phyloP scores from a whole-genome alignment of 2,888 invertebrate species.

The Polylopha cassiicola region DNA sequence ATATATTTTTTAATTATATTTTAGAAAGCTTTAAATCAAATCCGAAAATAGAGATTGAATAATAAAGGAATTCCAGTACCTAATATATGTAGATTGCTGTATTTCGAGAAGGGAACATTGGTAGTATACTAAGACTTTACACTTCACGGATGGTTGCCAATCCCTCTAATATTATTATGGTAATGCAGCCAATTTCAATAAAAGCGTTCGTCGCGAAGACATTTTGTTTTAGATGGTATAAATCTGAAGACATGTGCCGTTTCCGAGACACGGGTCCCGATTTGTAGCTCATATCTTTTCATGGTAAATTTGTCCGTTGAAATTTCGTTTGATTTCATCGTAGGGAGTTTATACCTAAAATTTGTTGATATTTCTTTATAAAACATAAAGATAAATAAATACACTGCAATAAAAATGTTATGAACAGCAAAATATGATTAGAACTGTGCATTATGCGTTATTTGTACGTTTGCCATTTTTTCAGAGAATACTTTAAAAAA shows the following conservation, averaged over 20 bases:
- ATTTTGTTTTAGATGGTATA: conserved; percentile 59
- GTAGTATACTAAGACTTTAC: conserved; percentile 63
- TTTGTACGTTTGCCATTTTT: too few species aligned
- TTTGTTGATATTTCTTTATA: too few species aligned
- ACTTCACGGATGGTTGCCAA: conserved; percentile 69
- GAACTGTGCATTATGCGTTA: too few species aligned
- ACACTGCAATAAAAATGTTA: too few species aligned
- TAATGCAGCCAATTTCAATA: conserved; percentile 74
- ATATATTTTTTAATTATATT: too few species aligned
- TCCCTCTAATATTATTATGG: conserved; percentile 75
- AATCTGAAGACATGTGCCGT: conserved; percentile 63
- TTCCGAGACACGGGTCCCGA: conserved; percentile 53
- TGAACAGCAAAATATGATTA: too few species aligned
- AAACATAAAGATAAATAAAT: too few species aligned
- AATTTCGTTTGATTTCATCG: conserved; percentile 38
- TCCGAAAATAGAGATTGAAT: conserved; percentile 56
- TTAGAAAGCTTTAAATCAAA: conserved; percentile 30
- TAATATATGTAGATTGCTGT: conserved; percentile 55
- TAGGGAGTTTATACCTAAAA: conserved; percentile 27
- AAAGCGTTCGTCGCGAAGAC: conserved; percentile 64
- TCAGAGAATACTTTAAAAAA: too few species aligned
- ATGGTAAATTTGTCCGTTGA: conserved; percentile 40
- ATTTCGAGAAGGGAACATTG: conserved; percentile 49
- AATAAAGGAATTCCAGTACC: conserved; percentile 61
- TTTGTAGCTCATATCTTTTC: conserved; percentile 63